Percentiles rank a stretch among this genome's conserved stretches.
Conservation (phyloP, 2,113 vertebrate species). For the Phaethon lepturus region DNA sequence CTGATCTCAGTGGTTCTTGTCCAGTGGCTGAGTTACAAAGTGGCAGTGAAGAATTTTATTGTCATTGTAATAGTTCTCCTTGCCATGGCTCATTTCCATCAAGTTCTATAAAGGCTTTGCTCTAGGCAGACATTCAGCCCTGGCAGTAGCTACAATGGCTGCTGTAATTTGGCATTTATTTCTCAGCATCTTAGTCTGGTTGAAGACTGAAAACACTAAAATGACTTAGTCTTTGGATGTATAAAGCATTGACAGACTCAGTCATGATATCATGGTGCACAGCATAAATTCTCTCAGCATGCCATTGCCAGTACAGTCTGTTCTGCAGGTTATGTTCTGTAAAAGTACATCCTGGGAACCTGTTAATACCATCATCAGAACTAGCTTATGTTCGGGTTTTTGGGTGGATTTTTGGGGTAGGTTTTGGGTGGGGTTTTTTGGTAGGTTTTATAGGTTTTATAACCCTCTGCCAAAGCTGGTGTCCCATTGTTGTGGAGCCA, state of each 20-base stretch:
- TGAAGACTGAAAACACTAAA: background rate
- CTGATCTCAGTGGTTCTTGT: background rate
- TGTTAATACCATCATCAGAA: background rate
- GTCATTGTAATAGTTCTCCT: background rate
- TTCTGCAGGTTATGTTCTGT: background rate
- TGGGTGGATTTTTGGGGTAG: too few species aligned
- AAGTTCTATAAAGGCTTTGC: background rate
- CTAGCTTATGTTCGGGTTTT: fast-evolving
- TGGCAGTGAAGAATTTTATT: background rate
- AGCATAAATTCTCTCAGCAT: background rate
- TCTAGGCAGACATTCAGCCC: background rate
- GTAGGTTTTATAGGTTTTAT: background rate
- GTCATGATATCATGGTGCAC: background rate
- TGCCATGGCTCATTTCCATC: background rate
- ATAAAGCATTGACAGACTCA: background rate
- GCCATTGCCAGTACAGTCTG: background rate
- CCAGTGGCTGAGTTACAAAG: background rate
- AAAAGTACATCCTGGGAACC: background rate
- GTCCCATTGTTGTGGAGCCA: fast-evolving
- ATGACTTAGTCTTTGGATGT: background rate
- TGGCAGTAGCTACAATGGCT: background rate
- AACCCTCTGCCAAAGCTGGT: background rate
- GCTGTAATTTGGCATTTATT: background rate
- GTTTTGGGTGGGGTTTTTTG: background rate
- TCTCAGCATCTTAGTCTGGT: background rate